Conservation (phyloP, 2,797 vertebrate genomes). For the Pangasius djambal region DNA sequence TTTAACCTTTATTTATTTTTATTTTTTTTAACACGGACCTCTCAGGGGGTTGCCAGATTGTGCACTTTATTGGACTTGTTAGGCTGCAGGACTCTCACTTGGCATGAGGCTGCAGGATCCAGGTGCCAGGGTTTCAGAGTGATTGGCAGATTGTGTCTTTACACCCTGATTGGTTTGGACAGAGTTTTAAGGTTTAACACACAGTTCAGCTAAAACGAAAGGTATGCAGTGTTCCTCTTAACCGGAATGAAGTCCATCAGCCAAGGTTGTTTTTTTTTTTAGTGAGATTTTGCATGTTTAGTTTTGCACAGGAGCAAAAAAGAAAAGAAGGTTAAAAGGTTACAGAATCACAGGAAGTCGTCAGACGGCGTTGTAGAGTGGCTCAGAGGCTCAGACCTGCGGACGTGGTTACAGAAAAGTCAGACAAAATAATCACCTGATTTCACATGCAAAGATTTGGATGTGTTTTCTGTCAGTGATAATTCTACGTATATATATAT, state of each 20-base stretch:
- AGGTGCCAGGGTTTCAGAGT: too few species aligned
- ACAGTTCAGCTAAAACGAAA: not conserved
- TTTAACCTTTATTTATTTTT: not conserved
- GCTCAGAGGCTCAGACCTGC: not conserved
- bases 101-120: not conserved
- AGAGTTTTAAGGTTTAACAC: not conserved
- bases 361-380: not conserved
- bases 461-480: not conserved
- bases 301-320: not conserved
- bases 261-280: not conserved
- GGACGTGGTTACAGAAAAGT: not conserved
- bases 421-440: not conserved
- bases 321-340: not conserved
- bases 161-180: not conserved
- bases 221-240: not conserved
- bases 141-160: not conserved
- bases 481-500: not conserved
- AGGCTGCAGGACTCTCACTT: not conserved
- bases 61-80: not conserved
- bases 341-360: not conserved
- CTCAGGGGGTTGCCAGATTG: not conserved
- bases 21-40: not conserved
- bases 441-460: not conserved
- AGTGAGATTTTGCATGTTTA: too few species aligned
- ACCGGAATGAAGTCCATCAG: not conserved